Conservation (phyloP, 2,888 invertebrate genomes). For the Dinocampus coccinellae region DNA sequence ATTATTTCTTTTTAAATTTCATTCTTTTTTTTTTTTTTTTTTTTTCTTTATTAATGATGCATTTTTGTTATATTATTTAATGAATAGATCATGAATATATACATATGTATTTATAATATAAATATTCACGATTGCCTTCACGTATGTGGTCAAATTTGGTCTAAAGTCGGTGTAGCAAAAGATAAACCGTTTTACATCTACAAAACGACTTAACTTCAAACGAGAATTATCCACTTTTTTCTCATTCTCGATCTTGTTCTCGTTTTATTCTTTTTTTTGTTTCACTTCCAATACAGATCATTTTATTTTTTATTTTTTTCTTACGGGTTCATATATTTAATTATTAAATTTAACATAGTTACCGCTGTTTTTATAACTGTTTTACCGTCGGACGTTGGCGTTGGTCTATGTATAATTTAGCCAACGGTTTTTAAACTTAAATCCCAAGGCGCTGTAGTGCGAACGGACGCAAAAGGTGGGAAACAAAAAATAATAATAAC, state of each 20-base stretch:
- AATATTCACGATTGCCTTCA: neutral
- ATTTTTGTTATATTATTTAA: neutral
- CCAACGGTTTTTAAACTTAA: conserved; percentile 43
- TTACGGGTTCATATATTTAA: conserved; percentile 44
- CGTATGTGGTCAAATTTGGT: neutral
- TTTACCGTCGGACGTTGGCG: conserved; percentile 58
- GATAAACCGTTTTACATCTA: neutral
- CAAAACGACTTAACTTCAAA: neutral
- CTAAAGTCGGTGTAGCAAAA: neutral
- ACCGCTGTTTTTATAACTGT: conserved; percentile 68
- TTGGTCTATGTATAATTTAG: conserved; percentile 36
- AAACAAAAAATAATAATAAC: too few relatives aligned
- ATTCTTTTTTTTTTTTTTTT: neutral
- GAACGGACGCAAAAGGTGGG: conserved; percentile 41
- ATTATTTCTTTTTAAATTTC: neutral
- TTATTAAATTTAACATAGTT: conserved; percentile 69
- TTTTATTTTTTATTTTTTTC: conserved; percentile 1
- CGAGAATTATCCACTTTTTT: neutral
- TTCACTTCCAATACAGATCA: neutral
- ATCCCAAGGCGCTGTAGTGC: conserved; percentile 44
- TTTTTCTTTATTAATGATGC: neutral
- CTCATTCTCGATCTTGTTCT: neutral
- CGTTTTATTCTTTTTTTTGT: neutral
- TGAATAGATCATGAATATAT: neutral
- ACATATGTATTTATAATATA: neutral